These are phyloP conservation scores for Pristionchus entomophagus DNA, from an alignment of 2,888 invertebrate species.

Conservation along the genomic window DNA sequence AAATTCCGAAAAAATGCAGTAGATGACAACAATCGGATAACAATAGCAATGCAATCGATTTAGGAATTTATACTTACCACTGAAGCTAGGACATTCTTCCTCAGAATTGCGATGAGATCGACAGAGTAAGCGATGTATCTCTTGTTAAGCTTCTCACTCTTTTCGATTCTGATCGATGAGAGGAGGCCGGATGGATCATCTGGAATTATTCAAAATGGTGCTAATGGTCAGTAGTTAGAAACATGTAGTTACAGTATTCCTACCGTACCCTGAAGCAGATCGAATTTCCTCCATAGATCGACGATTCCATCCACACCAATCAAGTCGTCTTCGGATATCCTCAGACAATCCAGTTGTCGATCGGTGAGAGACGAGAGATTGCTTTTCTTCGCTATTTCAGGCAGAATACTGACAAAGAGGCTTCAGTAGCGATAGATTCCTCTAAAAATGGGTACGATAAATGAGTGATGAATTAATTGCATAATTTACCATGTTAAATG, in stretches of 20 bases:
- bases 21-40: background rate
- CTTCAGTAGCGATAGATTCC: background rate
- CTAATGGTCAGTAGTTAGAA: background rate
- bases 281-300: conserved; percentile 15
- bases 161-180: background rate
- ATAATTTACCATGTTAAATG: no score
- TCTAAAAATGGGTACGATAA: no score
- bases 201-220: no score
- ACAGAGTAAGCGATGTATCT: background rate
- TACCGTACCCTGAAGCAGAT: background rate
- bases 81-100: background rate
- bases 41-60: background rate
- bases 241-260: background rate
- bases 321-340: background rate
- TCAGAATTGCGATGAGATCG: background rate
- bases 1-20: background rate
- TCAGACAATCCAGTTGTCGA: background rate
- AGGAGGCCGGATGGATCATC: conserved; percentile 24
- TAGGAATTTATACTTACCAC: background rate
- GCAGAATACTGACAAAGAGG: background rate
- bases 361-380: background rate
- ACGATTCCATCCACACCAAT: conserved; percentile 1
- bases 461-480: no score
- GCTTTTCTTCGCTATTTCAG: background rate
- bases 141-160: background rate